Evolutionary conservation across 2,888 invertebrate species (phyloP), one percentile per base, ranked within the genome.

Genomic region (Neoitamus cyanurus): DNA sequence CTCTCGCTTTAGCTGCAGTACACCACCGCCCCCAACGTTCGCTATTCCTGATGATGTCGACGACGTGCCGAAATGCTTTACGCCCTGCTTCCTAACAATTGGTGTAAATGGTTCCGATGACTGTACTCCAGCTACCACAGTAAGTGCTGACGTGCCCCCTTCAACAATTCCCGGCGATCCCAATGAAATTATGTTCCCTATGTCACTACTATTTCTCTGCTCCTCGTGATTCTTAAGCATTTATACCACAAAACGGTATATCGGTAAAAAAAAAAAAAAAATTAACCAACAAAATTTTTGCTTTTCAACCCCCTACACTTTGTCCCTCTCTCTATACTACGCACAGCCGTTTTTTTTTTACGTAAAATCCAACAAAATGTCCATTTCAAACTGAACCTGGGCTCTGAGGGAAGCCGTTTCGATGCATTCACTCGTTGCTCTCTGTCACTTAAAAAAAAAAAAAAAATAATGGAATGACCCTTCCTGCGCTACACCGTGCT

Each of bases 201-300:
- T 25, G 15, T 83, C 42, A 20, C 70, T 30, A 20, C n/a, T 42
- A 30, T 72, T 46, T 3, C n/a, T 69, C 13, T 72, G 31, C n/a
- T 46, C 70, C 15, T 72, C 83, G 15, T 42, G 42, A 42, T 7
- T 72, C 13, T 13, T 83, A 46, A 70, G 83, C 83, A 83, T 83
- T 83, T 83, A 83, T 72, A 11, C 70, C 28, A 15, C 13, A 11
- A 48, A 48, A 2, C 2, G 5, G 1, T 37, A 37, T 20, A 7
- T 48, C n/a, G 20, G 48, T 48, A 20, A 3, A 46, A 46, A 13
- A 20, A 9, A 25, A 20, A 58, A 20, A 20, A 7, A 25, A 7
- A 48, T 48, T 48, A 6, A 20, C 15, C 48, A 25, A 25, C 20
- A 20, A 7, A 3, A 6, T 48, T 58, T 58, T 25, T 20, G 7